Evolutionary conservation across 2,888 invertebrate genomes (phyloP), one percentile per base, ranked within the genome.

Genomic region (Pristionchus arcanus): DNA sequence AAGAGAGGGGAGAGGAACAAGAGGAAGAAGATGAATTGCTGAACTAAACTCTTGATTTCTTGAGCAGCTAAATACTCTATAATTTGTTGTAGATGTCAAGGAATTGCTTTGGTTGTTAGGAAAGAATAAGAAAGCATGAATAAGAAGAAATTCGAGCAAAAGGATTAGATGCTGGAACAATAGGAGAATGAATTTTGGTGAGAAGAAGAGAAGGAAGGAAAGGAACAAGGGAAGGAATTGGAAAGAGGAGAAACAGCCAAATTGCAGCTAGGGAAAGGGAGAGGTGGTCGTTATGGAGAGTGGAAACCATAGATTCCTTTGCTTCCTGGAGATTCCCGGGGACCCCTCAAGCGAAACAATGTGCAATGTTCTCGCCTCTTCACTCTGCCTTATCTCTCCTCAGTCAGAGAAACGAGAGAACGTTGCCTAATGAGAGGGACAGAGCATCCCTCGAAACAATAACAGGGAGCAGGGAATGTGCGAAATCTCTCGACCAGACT

Each of bases 281-380:
- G 42, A 42, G 11, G 77, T 77, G 77, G 77, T 77, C 77, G 77
- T 77, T 77, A 77, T 42, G 77, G 77, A 25, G 42, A 37, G 71
- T 19, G 21, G 77, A 77, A 77, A 77, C 77, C 77, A 77, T 71
- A 71, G 68, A 71, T 71, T 13, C 31, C 15, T 9, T 16, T 34
- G 71, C 28, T 71, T 49, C 42, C 42, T 9, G 42, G 11, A 7
- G 21, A 42, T 15, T 77, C 37, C 42, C 25, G 77, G 5, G 0
- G 42, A 15, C 2, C 31, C 9, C 7, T 71, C 68, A 71, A 3
- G 7, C 37, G 74, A 68, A 31, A 68, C 16, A 68, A 31, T n/a
- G n/a, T n/a, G n/a, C n/a, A n/a, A n/a, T n/a, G n/a, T n/a, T n/a
- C n/a, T n/a, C n/a, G n/a, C n/a, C n/a, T n/a, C n/a, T n/a, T n/a